A percentile compares a stretch with the other conserved stretches of the same genome.
Evolutionary conservation across 2,797 vertebrate species (phyloP).

Genomic region (Schizopygopsis pylzovi): DNA sequence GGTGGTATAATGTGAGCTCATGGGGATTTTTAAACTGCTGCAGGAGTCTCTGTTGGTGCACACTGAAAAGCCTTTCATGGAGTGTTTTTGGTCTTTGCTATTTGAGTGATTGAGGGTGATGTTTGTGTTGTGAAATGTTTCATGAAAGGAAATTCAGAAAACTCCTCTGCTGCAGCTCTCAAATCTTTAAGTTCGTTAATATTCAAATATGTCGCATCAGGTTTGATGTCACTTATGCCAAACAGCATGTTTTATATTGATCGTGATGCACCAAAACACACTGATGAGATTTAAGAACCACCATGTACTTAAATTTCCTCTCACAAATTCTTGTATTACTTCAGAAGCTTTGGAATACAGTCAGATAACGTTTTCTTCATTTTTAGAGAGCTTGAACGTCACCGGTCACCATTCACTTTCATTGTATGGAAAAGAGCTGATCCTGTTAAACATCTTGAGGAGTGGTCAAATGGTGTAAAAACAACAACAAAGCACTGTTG

Average conservation of each 20-base stretch:
- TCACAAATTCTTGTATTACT: not conserved
- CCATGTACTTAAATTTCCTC: too few species aligned
- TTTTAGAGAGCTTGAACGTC: not conserved
- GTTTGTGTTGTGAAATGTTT: not conserved
- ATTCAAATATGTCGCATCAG: not conserved
- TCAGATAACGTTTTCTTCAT: not conserved
- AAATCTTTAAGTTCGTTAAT: not conserved
- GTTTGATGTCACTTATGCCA: not conserved
- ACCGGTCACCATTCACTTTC: not conserved
- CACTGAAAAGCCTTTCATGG: not conserved
- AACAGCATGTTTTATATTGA: not conserved
- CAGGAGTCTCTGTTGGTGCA: not conserved
- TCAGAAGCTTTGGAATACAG: not conserved
- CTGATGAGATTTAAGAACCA: not conserved
- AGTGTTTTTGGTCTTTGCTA: not conserved
- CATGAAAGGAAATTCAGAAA: not conserved
- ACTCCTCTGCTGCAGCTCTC: not conserved
- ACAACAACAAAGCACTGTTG: not conserved
- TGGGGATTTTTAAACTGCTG: constrained; percentile 1
- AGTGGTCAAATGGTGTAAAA: not conserved
- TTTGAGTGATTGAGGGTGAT: not conserved
- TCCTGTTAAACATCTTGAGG: not conserved
- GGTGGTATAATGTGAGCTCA: constrained; percentile 20
- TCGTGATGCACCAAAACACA: not conserved
- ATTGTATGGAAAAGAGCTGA: not conserved